phyloP scores from a whole-genome alignment of 2,797 vertebrate genomes.

The Ambastaia sidthimunki region DNA sequence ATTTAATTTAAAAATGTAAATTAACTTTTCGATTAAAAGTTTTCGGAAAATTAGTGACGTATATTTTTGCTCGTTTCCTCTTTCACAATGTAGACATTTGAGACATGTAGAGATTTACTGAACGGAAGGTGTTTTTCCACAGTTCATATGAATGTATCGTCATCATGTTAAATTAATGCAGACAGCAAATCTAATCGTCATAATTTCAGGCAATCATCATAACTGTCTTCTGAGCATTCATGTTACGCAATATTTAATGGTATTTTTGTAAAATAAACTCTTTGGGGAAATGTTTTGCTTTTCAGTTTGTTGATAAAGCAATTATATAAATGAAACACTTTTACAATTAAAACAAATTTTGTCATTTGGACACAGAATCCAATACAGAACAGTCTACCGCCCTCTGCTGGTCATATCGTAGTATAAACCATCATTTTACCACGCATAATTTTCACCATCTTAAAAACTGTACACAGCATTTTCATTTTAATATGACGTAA shows the following conservation, averaged over 20 bases:
- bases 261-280: neutral
- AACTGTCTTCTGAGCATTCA: neutral
- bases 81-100: neutral
- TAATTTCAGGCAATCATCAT: neutral
- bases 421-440: neutral
- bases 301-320: neutral
- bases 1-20: neutral
- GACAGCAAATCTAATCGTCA: neutral
- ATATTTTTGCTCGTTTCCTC: neutral
- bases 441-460: no score
- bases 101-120: neutral
- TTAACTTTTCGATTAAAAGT: neutral
- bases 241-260: neutral
- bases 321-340: neutral
- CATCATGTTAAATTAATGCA: neutral
- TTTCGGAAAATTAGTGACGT: neutral
- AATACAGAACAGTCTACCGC: conserved; percentile 45
- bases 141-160: neutral
- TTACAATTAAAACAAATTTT: neutral
- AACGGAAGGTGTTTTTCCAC: neutral
- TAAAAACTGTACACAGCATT: neutral
- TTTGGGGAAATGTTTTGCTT: neutral
- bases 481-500: neutral
- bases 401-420: conserved; percentile 39
- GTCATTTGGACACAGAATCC: neutral